Conservation (phyloP, 2,113 vertebrate species). For the Microtus pennsylvanicus region DNA sequence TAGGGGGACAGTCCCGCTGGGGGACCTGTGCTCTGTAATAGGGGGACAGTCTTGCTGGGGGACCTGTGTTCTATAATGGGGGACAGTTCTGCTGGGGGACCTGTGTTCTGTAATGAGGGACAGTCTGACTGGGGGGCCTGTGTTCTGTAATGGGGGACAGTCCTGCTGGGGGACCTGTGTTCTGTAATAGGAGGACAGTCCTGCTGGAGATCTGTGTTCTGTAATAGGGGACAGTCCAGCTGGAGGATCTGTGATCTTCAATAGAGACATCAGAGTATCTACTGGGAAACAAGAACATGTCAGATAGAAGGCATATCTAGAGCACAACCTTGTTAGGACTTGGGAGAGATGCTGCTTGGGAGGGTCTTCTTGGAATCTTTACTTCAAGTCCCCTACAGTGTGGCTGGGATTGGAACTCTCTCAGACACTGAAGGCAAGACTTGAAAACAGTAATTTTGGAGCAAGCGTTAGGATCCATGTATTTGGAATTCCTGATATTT, state of each 20-base stretch:
- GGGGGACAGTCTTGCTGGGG: too few species aligned
- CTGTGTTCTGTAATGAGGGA: not conserved
- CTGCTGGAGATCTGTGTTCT: too few species aligned
- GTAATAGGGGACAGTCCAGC: too few species aligned
- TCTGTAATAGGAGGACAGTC: too few species aligned
- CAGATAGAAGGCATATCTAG: not conserved
- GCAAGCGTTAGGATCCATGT: not conserved
- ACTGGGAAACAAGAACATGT: not conserved
- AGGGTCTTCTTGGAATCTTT: not conserved
- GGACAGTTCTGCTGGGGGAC: not conserved
- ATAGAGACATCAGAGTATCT: not conserved
- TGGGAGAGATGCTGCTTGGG: not conserved
- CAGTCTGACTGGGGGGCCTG: fast-evolving
- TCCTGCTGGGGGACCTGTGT: fast-evolving
- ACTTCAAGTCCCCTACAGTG: not conserved
- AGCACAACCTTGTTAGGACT: not conserved
- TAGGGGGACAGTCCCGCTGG: too few species aligned
- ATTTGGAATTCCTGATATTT: not conserved
- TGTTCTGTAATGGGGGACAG: too few species aligned
- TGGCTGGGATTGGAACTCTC: not conserved
- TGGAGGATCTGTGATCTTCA: not conserved
- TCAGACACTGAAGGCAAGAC: not conserved
- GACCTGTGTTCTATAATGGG: not conserved
- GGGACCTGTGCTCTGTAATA: too few species aligned
- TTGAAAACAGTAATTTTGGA: not conserved